These are phyloP conservation scores for Trissolcus japonicus DNA, from an alignment of 2,888 invertebrate species.

Conservation along the genomic window DNA sequence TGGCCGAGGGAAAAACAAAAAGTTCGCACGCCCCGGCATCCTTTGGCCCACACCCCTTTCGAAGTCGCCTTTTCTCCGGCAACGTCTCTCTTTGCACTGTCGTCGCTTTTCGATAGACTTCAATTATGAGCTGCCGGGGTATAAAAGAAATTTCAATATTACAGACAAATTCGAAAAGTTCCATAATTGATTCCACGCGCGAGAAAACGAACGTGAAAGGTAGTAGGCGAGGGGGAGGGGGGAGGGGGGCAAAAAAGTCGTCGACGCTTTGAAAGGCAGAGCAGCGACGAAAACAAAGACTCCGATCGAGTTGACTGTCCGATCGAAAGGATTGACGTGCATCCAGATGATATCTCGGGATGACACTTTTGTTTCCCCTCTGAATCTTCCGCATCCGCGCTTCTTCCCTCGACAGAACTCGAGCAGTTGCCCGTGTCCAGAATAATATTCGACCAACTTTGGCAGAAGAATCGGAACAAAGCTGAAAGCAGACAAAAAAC, in stretches of 20 bases:
- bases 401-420: slow-evolving; percentile 21
- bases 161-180: slow-evolving; percentile 76
- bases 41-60: slow-evolving; percentile 46
- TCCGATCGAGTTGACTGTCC: slow-evolving; percentile 63
- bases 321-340: slow-evolving; percentile 70
- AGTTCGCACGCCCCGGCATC: slow-evolving; percentile 62
- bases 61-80: slow-evolving; percentile 58
- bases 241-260: slow-evolving; percentile 33
- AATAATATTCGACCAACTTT: slow-evolving; percentile 51
- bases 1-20: slow-evolving; percentile 74
- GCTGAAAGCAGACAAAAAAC: slow-evolving; percentile 25
- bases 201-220: slow-evolving; percentile 57
- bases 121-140: slow-evolving; percentile 72
- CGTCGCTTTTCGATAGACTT: slow-evolving; percentile 72
- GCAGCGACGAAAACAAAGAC: slow-evolving; percentile 66
- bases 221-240: slow-evolving; percentile 37
- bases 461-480: slow-evolving; percentile 21
- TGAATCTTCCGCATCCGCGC: slow-evolving; percentile 59
- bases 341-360: slow-evolving; percentile 67
- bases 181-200: slow-evolving; percentile 73
- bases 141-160: slow-evolving; percentile 76
- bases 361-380: slow-evolving; percentile 65
- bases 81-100: slow-evolving; percentile 59
- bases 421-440: slow-evolving; percentile 54
- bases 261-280: slow-evolving; percentile 60